These are phyloP conservation scores for Papilio xuthus DNA, from an alignment of 1,140 invertebrate genomes.

Conservation along the genomic window DNA sequence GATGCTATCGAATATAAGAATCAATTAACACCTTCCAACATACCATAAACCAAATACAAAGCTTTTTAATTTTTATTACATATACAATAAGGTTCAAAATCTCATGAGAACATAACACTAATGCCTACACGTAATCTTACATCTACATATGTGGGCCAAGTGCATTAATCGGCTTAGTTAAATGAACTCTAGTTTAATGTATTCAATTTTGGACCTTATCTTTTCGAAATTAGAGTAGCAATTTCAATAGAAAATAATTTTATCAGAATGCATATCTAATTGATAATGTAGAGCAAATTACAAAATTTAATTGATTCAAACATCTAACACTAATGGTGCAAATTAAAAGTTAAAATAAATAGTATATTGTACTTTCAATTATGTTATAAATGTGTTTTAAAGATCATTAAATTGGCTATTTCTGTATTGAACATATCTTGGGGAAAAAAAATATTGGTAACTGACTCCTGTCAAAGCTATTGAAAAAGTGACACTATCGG, in stretches of 20 bases:
- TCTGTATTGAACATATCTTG: too few species aligned
- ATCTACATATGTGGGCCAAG: slow-evolving; percentile 16
- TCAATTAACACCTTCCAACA: not conserved
- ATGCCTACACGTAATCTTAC: not conserved
- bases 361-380: not conserved
- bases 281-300: not conserved
- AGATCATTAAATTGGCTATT: not conserved
- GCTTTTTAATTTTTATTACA: not conserved
- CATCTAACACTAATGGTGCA: not conserved
- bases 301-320: not conserved
- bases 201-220: not conserved
- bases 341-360: not conserved
- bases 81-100: not conserved
- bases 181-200: not conserved
- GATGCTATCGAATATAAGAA: not conserved
- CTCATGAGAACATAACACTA: not conserved
- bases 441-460: too few species aligned
- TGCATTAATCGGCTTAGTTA: slow-evolving; percentile 12
- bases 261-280: slow-evolving; percentile 1
- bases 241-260: not conserved
- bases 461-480: too few species aligned
- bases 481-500: too few species aligned
- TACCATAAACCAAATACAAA: not conserved
- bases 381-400: too few species aligned
- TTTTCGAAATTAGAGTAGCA: not conserved